phyloP scores from a whole-genome alignment of 2,888 invertebrate genomes.

The Eupithecia exiguata region DNA sequence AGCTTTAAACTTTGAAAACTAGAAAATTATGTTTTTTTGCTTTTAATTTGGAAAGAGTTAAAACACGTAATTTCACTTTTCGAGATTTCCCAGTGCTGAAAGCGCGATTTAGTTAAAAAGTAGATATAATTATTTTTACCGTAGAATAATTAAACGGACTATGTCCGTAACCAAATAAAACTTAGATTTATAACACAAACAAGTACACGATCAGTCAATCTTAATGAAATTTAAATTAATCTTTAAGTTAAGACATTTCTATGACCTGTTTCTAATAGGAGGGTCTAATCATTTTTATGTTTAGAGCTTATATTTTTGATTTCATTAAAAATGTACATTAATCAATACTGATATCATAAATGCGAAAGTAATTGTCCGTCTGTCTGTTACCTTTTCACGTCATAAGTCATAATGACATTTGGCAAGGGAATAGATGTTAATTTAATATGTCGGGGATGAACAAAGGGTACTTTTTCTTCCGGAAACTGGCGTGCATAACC shows the following conservation, averaged over 20 bases:
- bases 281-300: not conserved
- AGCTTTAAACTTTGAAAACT: not conserved
- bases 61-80: slow-evolving; percentile 1
- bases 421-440: not conserved
- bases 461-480: not conserved
- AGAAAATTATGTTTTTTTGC: not conserved
- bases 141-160: slow-evolving; percentile 13
- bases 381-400: not conserved
- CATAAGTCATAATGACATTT: not conserved
- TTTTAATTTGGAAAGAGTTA: not conserved
- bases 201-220: slow-evolving; percentile 5
- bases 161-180: slow-evolving; percentile 30
- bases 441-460: not conserved
- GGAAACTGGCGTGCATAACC: not conserved
- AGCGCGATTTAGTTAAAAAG: slow-evolving; percentile 54
- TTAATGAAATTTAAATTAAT: not conserved
- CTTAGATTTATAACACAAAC: slow-evolving; percentile 6
- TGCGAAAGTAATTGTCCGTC: not conserved
- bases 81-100: slow-evolving; percentile 52
- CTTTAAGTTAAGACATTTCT: not conserved
- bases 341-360: not conserved
- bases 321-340: not conserved
- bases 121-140: slow-evolving; percentile 21
- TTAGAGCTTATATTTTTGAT: not conserved
- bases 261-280: not conserved